These are phyloP conservation scores for Lerema accius DNA, from an alignment of 1,140 invertebrate genomes.

Conservation along the genomic window DNA sequence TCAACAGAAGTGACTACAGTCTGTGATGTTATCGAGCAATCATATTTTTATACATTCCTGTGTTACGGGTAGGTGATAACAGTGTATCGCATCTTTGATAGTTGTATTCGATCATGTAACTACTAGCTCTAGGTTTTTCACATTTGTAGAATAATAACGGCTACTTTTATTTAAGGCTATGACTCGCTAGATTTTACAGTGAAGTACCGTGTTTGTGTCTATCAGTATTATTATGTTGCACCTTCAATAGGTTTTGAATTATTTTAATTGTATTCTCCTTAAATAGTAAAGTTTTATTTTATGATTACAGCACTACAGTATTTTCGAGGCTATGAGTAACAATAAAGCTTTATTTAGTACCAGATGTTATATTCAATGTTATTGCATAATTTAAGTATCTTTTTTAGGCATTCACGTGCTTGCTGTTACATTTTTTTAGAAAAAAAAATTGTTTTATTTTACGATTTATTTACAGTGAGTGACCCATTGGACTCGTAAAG, in stretches of 20 bases:
- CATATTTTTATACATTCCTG: slow-evolving; percentile 80
- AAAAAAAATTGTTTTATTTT: too few species aligned
- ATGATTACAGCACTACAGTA: slow-evolving; percentile 3
- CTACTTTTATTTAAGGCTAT: slow-evolving; percentile 28
- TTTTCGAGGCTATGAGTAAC: slow-evolving; percentile 48
- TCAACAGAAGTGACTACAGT: slow-evolving; percentile 52
- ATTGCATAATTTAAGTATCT: background rate
- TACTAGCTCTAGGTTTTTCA: slow-evolving; percentile 32
- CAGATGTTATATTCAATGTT: slow-evolving; percentile 16
- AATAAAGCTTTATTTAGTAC: slow-evolving; percentile 45
- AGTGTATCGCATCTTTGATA: slow-evolving; percentile 36
- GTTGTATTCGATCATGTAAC: slow-evolving; percentile 23
- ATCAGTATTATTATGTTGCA: slow-evolving; percentile 29
- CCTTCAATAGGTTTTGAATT: background rate
- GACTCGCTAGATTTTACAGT: slow-evolving; percentile 12
- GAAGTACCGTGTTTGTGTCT: slow-evolving; percentile 8
- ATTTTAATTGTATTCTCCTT: background rate
- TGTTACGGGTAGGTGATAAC: slow-evolving; percentile 64
- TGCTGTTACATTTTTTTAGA: too few species aligned
- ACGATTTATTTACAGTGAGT: too few species aligned
- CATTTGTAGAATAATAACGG: slow-evolving; percentile 27
- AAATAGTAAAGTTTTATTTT: background rate
- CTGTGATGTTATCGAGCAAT: slow-evolving; percentile 69
- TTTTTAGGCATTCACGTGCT: too few species aligned
- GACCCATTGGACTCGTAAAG: too few species aligned